These are phyloP conservation scores for Phrixothrix hirtus DNA, from an alignment of 2,888 invertebrate genomes.

Conservation along the genomic window DNA sequence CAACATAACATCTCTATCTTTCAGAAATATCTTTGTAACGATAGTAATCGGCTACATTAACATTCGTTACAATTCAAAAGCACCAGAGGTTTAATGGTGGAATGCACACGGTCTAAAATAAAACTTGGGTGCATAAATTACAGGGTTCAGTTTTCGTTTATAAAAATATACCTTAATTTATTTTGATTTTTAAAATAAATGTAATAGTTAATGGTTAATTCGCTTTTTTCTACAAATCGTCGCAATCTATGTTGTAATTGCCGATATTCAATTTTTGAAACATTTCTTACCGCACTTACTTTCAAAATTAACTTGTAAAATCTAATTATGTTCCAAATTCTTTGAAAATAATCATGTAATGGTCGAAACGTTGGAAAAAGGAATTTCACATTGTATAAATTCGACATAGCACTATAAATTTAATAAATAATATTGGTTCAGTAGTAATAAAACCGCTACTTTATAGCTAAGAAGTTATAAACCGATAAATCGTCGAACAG, in stretches of 20 bases:
- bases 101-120: slow-evolving; percentile 2
- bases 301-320: too few species aligned
- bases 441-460: too few species aligned
- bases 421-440: too few species aligned
- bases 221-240: background rate
- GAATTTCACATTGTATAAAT: too few species aligned
- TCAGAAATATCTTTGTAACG: slow-evolving; percentile 21
- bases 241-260: background rate
- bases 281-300: too few species aligned
- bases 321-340: too few species aligned
- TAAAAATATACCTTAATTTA: background rate
- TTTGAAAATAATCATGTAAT: too few species aligned
- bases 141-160: background rate
- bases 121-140: slow-evolving; percentile 26
- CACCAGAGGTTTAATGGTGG: slow-evolving; percentile 17
- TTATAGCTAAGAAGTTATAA: too few species aligned
- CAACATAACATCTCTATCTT: slow-evolving; percentile 25
- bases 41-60: slow-evolving; percentile 24
- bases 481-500: too few species aligned
- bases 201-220: background rate
- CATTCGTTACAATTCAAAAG: slow-evolving; percentile 23
- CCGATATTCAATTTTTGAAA: background rate
- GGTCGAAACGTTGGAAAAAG: too few species aligned
- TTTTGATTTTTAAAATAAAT: background rate
- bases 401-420: too few species aligned